Percentiles rank a stretch among this genome's conserved stretches.
Conservation (phyloP, 2,888 invertebrate species). For the Celastrina argiolus region DNA sequence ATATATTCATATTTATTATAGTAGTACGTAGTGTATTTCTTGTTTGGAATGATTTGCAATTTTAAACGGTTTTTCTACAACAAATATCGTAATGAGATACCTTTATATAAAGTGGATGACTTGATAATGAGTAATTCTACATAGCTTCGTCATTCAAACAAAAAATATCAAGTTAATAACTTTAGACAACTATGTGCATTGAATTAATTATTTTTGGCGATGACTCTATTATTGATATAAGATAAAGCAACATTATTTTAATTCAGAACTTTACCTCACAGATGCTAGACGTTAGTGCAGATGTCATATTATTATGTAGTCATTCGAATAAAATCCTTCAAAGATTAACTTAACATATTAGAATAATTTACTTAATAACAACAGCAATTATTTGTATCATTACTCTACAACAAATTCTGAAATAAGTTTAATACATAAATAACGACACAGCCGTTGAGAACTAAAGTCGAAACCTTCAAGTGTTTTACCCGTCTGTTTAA, state of each 20-base stretch:
- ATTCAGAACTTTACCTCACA: no score
- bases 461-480: constrained; percentile 12
- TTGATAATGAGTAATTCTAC: background rate
- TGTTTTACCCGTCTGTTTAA: constrained; percentile 18
- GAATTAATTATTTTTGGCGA: background rate
- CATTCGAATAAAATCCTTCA: background rate
- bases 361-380: background rate
- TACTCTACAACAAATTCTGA: background rate
- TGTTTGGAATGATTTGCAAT: background rate
- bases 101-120: background rate
- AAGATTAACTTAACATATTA: background rate
- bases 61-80: background rate
- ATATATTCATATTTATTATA: background rate
- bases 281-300: background rate
- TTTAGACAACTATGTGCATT: background rate
- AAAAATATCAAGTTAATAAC: background rate
- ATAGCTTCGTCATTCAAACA: background rate
- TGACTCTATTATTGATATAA: background rate
- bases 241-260: no score
- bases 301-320: background rate
- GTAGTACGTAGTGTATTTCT: background rate
- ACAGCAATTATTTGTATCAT: background rate
- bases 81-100: background rate
- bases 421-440: constrained; percentile 16
- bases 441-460: constrained; percentile 15